phyloP scores from a whole-genome alignment of 1,140 invertebrate genomes.

The Neuroterus valhalla region DNA sequence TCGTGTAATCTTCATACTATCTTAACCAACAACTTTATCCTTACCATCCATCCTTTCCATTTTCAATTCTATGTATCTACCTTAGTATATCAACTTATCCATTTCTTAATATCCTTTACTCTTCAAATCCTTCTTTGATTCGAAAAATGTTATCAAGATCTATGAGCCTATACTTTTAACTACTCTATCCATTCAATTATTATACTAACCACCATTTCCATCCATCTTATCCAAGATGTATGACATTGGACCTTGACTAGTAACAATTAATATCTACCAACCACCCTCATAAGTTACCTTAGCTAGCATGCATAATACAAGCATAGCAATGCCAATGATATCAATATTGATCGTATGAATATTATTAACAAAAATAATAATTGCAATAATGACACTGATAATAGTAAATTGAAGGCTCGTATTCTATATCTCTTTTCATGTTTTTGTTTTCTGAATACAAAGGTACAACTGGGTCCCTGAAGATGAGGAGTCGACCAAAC shows the following conservation, averaged over 20 bases:
- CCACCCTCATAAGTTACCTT: background rate
- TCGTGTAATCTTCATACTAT: no score
- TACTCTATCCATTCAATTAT: background rate
- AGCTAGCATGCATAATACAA: background rate
- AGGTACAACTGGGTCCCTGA: slow-evolving; percentile 84
- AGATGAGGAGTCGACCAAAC: slow-evolving; percentile 82
- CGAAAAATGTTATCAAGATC: no score
- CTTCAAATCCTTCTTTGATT: no score
- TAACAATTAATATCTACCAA: slow-evolving; percentile 4
- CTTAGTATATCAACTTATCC: no score
- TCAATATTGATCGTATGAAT: background rate
- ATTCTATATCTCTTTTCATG: background rate
- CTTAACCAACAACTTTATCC: no score
- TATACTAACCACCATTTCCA: background rate
- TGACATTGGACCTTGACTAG: slow-evolving; percentile 1
- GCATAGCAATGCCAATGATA: background rate
- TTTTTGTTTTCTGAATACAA: background rate
- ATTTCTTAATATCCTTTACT: no score
- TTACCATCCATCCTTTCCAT: no score
- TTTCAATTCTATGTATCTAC: no score
- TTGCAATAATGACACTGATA: background rate
- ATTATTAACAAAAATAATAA: no score
- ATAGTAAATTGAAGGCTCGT: no score
- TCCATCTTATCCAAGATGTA: background rate
- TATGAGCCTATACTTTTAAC: background rate